These are phyloP conservation scores for Ariolimax columbianus DNA, from an alignment of 2,888 invertebrate genomes.

Conservation along the genomic window DNA sequence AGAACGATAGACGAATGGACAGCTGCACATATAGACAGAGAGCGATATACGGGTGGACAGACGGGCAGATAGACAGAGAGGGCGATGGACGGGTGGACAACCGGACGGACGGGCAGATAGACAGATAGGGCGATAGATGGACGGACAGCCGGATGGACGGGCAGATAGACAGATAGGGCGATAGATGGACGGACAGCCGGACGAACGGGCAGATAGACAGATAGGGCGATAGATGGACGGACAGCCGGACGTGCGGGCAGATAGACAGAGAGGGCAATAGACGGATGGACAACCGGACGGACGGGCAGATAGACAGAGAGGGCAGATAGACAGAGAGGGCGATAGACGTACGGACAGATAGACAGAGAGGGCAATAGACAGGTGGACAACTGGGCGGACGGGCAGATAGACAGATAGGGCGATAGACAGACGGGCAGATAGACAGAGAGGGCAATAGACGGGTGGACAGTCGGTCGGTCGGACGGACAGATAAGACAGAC, in stretches of 20 bases:
- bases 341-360: not conserved
- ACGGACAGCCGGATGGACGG: no score
- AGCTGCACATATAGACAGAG: no score
- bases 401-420: not conserved
- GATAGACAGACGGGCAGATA: not conserved
- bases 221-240: not conserved
- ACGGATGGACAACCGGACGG: not conserved
- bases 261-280: not conserved
- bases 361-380: slow-evolving; percentile 3
- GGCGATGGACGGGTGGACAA: not conserved
- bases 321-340: not conserved
- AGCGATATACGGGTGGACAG: not conserved
- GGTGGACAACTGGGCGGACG: not conserved
- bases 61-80: not conserved
- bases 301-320: not conserved
- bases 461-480: not conserved
- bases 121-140: no score
- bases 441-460: slow-evolving; percentile 23
- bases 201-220: no score
- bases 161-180: no score
- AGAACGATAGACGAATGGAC: no score
- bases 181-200: no score
- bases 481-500: slow-evolving; percentile 2
- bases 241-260: not conserved
- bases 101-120: not conserved